A percentile compares a stretch with the other conserved stretches of the same genome.
phyloP scores from a whole-genome alignment of 2,113 vertebrate species.

The Channa argus region DNA sequence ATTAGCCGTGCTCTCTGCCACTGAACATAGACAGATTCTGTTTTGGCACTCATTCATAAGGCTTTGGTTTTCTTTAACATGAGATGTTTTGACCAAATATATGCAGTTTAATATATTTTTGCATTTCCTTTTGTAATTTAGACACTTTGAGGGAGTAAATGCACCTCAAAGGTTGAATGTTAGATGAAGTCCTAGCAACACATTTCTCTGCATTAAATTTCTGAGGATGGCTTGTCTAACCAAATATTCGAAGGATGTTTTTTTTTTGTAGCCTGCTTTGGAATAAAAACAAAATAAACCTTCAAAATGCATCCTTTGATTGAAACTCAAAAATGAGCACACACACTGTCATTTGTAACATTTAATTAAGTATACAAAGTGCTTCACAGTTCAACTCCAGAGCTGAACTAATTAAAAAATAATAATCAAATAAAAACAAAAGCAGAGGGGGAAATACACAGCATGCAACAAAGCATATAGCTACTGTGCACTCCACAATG shows the following conservation, averaged over 20 bases:
- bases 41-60: conserved; percentile 1
- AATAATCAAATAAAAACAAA: conserved; percentile 3
- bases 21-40: conserved; percentile 10
- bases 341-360: conserved; percentile 30
- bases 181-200: too few relatives aligned
- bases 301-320: not conserved
- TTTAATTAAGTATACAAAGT: conserved; percentile 74
- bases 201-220: too few relatives aligned
- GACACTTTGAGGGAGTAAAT: not conserved
- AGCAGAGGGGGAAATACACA: conserved; percentile 15
- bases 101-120: not conserved
- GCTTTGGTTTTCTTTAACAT: conserved; percentile 5
- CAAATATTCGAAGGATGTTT: not conserved
- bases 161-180: not conserved
- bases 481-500: conserved; percentile 43
- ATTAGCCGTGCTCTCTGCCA: not conserved
- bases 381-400: conserved; percentile 42
- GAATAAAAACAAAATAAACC: too few relatives aligned
- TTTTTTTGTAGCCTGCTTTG: not conserved
- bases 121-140: not conserved
- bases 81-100: not conserved
- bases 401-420: conserved; percentile 35
- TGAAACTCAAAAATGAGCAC: not conserved
- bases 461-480: conserved; percentile 68
- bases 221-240: not conserved